These are phyloP conservation scores for Manis javanica DNA, from an alignment of 2,797 vertebrate species.

Conservation along the genomic window DNA sequence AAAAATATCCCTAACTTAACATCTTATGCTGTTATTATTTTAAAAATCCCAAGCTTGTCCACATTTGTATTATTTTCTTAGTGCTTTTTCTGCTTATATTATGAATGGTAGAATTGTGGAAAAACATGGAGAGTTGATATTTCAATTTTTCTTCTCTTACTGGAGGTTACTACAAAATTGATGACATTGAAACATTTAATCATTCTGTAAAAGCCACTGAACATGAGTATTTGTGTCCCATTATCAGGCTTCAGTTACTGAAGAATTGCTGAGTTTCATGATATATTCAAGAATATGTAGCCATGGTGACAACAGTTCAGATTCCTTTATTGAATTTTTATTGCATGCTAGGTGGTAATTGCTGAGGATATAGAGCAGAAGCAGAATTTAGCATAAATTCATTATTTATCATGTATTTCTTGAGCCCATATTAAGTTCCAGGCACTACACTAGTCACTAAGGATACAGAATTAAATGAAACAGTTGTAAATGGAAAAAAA, in stretches of 20 bases:
- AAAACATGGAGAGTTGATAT: neutral
- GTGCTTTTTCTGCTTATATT: neutral
- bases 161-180: neutral
- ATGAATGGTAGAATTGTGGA: neutral
- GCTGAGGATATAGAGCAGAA: neutral
- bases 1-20: neutral
- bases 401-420: neutral
- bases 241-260: neutral
- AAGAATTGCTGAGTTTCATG: neutral
- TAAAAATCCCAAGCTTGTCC: neutral
- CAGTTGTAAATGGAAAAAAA: neutral
- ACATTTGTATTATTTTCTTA: neutral
- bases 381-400: neutral
- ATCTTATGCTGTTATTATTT: neutral
- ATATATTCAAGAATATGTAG: neutral
- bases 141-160: neutral
- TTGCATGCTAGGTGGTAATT: neutral
- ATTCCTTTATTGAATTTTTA: neutral
- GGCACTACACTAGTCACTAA: neutral
- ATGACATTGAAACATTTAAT: neutral
- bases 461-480: neutral
- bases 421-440: neutral
- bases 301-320: neutral
- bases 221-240: neutral
- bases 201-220: slow-evolving; percentile 6